Evolutionary conservation across 2,113 vertebrate species (phyloP).

Genomic region (Halcyon malimbica): DNA sequence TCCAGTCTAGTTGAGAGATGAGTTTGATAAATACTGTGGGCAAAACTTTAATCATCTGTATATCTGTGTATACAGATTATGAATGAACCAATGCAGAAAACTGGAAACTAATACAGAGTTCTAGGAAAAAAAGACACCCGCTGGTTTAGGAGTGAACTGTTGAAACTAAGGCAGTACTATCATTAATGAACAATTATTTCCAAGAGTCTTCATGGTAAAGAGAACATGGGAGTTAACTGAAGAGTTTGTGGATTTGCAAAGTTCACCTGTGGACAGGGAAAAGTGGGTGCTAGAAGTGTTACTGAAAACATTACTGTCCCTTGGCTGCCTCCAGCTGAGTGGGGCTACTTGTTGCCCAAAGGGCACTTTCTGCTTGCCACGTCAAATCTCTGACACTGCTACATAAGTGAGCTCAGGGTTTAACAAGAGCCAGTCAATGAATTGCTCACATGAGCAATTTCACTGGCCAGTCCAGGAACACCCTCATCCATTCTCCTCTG

Average conservation of each 20-base stretch:
- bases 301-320: not conserved
- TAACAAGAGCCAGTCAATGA: not conserved
- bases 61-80: not conserved
- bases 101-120: not conserved
- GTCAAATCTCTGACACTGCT: not conserved
- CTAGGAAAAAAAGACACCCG: rapidly evolving
- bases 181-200: not conserved
- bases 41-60: not conserved
- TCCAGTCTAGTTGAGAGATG: not conserved
- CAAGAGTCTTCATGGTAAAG: not conserved
- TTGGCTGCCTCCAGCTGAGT: not conserved
- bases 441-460: not conserved
- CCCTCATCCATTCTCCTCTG: not conserved
- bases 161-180: not conserved
- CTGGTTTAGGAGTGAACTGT: not conserved
- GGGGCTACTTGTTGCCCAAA: not conserved
- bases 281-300: rapidly evolving
- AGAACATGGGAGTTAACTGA: not conserved
- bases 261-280: not conserved
- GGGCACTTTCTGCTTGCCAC: not conserved
- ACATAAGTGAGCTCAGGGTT: rapidly evolving
- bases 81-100: not conserved
- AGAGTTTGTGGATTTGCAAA: not conserved
- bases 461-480: not conserved
- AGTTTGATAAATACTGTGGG: not conserved